Conservation (phyloP, 2,888 invertebrate species). For the Lycia hirtaria region DNA sequence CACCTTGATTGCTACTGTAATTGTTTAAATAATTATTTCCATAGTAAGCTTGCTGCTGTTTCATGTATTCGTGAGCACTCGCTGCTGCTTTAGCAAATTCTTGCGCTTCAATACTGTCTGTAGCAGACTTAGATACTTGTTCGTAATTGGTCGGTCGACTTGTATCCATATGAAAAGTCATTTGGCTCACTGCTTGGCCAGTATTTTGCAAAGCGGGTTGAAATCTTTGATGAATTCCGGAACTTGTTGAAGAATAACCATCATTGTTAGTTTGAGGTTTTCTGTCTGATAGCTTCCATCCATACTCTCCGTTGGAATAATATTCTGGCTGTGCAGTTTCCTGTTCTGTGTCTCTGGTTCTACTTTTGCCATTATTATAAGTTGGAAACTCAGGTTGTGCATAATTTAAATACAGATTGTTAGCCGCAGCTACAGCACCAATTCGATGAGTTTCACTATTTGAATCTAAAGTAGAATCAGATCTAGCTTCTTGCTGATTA, state of each 20-base stretch:
- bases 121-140: slow-evolving; percentile 65
- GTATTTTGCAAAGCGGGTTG: slow-evolving; percentile 61
- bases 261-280: slow-evolving; percentile 62
- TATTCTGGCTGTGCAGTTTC: slow-evolving; percentile 62
- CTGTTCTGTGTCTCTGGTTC: slow-evolving; percentile 64
- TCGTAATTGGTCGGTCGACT: slow-evolving; percentile 65
- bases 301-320: slow-evolving; percentile 79
- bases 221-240: slow-evolving; percentile 59
- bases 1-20: slow-evolving; percentile 36
- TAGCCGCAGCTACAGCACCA: slow-evolving; percentile 67
- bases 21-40: slow-evolving; percentile 52
- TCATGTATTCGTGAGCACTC: slow-evolving; percentile 73
- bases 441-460: slow-evolving; percentile 71
- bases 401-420: slow-evolving; percentile 73
- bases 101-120: slow-evolving; percentile 66
- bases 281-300: slow-evolving; percentile 77
- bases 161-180: slow-evolving; percentile 75
- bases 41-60: slow-evolving; percentile 61
- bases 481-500: slow-evolving; percentile 59
- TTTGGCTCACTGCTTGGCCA: slow-evolving; percentile 66
- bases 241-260: slow-evolving; percentile 46
- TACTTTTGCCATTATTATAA: slow-evolving; percentile 58
- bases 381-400: slow-evolving; percentile 70
- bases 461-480: slow-evolving; percentile 52
- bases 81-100: slow-evolving; percentile 79